Evolutionary conservation across 2,113 vertebrate genomes (phyloP).

Genomic region (Vulpes lagopus): DNA sequence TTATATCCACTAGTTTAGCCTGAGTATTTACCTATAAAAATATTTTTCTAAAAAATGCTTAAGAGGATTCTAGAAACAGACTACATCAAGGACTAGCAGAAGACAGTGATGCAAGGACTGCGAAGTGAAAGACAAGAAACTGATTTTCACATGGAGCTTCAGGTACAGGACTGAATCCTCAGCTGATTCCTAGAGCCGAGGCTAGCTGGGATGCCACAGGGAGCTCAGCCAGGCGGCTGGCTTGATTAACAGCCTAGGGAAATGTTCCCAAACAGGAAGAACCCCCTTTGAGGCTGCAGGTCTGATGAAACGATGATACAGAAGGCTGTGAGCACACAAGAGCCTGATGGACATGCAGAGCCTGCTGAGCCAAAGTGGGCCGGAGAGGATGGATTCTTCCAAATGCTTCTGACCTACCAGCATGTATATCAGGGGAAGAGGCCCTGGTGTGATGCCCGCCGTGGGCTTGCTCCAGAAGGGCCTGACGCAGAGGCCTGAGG

Average conservation of each 20-base stretch:
- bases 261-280: background rate
- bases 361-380: background rate
- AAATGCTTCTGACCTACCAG: background rate
- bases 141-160: background rate
- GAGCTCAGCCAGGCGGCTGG: background rate
- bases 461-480: background rate
- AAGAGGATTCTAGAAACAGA: conserved; percentile 40
- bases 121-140: background rate
- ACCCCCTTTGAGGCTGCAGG: background rate
- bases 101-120: background rate
- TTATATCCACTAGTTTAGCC: conserved; percentile 72
- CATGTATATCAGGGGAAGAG: background rate
- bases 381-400: background rate
- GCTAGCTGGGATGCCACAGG: background rate
- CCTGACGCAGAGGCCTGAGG: background rate
- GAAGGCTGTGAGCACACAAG: background rate
- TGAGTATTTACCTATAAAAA: conserved; percentile 78
- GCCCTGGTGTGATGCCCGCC: background rate
- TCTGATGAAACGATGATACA: background rate
- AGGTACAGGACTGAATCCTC: background rate
- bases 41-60: conserved; percentile 67
- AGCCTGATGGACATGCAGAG: background rate
- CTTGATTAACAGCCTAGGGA: background rate
- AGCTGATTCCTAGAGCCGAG: background rate
- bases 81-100: background rate